Conservation (phyloP, 1,140 invertebrate species). For the Argopecten irradians region DNA sequence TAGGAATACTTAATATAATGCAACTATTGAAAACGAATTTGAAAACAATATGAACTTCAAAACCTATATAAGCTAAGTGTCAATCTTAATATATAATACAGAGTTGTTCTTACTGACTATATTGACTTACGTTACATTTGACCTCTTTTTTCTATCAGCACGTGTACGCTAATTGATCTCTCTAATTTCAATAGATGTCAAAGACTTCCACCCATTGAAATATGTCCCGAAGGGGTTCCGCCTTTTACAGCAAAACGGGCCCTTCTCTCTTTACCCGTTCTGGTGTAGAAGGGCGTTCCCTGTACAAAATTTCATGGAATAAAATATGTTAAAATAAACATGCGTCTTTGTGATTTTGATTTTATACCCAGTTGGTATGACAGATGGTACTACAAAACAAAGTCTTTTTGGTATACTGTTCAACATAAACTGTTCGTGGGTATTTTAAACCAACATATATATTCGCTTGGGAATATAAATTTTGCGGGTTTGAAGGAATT, state of each 20-base stretch:
- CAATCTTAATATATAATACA: not conserved
- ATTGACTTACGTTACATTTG: not conserved
- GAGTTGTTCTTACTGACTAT: not conserved
- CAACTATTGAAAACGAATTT: too few relatives aligned
- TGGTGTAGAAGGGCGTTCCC: not conserved
- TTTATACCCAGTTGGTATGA: not conserved
- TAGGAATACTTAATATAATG: too few relatives aligned
- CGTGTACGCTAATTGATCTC: constrained; percentile 16
- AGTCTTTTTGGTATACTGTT: too few relatives aligned
- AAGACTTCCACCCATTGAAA: constrained; percentile 2
- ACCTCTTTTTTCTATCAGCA: not conserved
- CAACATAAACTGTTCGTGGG: too few relatives aligned
- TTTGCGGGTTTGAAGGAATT: too few relatives aligned
- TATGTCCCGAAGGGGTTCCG: not conserved
- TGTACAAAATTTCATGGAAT: constrained; percentile 17
- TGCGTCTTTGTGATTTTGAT: not conserved
- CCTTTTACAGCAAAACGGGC: not conserved
- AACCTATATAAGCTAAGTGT: too few relatives aligned
- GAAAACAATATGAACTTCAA: too few relatives aligned
- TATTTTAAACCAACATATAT: too few relatives aligned
- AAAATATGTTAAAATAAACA: constrained; percentile 1
- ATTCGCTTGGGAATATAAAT: too few relatives aligned
- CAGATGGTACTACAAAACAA: too few relatives aligned
- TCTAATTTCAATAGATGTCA: constrained; percentile 18
- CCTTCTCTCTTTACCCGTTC: not conserved